phyloP scores from a whole-genome alignment of 2,888 invertebrate species.

The Rosalia funebris region DNA sequence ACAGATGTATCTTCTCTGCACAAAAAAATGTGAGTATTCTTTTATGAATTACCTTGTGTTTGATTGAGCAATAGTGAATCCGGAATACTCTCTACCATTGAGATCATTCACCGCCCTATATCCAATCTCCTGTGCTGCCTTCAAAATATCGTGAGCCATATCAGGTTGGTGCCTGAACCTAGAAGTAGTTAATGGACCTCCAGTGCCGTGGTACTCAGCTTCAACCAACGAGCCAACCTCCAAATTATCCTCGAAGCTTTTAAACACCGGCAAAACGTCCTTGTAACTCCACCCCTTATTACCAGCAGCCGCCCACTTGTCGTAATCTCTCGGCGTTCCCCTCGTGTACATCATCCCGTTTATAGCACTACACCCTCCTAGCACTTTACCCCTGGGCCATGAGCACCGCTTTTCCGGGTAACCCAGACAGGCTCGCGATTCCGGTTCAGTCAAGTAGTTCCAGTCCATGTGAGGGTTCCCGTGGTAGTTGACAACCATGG shows the following conservation, averaged over 20 bases:
- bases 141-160: conserved; percentile 71
- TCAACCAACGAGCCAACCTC: conserved; percentile 71
- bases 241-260: conserved; percentile 74
- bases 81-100: conserved; percentile 71
- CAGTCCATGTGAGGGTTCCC: conserved; percentile 73
- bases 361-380: conserved; percentile 77
- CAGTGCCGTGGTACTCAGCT: conserved; percentile 69
- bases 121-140: conserved; percentile 71
- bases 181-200: conserved; percentile 72
- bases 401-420: conserved; percentile 67
- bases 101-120: conserved; percentile 72
- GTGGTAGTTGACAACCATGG: conserved; percentile 75
- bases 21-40: too few species aligned
- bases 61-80: conserved; percentile 75
- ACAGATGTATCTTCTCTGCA: too few species aligned
- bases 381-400: conserved; percentile 77
- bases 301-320: conserved; percentile 78
- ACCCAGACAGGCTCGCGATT: conserved; percentile 71
- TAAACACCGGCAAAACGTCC: conserved; percentile 80
- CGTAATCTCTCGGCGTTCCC: conserved; percentile 79
- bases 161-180: conserved; percentile 73
- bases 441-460: conserved; percentile 74
- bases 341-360: conserved; percentile 89
- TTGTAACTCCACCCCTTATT: conserved; percentile 82
- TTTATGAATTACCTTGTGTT: conserved; percentile 67